Conservation (phyloP, 2,113 vertebrate species). For the Atherinomorus stipes region DNA sequence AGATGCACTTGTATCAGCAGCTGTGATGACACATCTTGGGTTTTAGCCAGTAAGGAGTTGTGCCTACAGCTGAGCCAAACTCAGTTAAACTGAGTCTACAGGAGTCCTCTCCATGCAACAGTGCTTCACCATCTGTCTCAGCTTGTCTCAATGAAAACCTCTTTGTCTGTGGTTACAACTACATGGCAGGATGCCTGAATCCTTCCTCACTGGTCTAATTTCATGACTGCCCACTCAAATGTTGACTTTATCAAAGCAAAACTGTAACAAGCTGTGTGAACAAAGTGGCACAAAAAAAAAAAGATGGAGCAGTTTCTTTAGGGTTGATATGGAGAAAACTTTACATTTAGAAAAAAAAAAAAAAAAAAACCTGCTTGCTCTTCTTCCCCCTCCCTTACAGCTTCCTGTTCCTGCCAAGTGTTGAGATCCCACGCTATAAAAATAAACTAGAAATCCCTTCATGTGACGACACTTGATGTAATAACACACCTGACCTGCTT, state of each 20-base stretch:
- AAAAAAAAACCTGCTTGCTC: too few relatives aligned
- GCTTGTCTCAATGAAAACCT: slow-evolving; percentile 45
- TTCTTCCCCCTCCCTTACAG: too few relatives aligned
- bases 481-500: too few relatives aligned
- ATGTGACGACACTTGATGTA: too few relatives aligned
- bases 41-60: slow-evolving; percentile 28
- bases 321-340: too few relatives aligned
- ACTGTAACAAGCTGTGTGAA: slow-evolving; percentile 17
- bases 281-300: too few relatives aligned
- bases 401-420: too few relatives aligned
- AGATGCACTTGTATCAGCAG: slow-evolving; percentile 31
- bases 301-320: too few relatives aligned
- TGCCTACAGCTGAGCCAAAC: slow-evolving; percentile 40
- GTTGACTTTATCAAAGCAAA: slow-evolving; percentile 10
- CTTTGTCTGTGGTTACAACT: slow-evolving; percentile 58
- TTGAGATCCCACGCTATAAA: too few relatives aligned
- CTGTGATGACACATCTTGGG: slow-evolving; percentile 32
- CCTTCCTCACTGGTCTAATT: slow-evolving; percentile 31
- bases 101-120: slow-evolving; percentile 41
- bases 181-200: slow-evolving; percentile 47
- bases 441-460: too few relatives aligned
- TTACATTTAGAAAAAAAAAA: too few relatives aligned
- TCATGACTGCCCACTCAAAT: slow-evolving; percentile 16
- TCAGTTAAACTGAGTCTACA: slow-evolving; percentile 42
- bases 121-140: slow-evolving; percentile 59